Evolutionary conservation across 2,113 vertebrate species (phyloP).

Genomic region (Heterotilapia buettikoferi): DNA sequence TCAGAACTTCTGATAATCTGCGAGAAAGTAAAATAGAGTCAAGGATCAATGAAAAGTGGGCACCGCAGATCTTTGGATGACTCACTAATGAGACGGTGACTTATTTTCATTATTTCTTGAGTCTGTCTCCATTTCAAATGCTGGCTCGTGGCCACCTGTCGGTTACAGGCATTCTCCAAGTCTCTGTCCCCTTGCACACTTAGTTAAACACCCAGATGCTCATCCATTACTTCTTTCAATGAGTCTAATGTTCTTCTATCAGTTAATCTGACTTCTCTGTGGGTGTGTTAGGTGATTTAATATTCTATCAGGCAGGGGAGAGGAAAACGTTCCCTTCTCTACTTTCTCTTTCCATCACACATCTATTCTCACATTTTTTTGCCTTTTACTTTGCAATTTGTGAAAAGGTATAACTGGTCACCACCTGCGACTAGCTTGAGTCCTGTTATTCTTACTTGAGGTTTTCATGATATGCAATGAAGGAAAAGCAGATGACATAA

Average conservation of each 20-base stretch:
- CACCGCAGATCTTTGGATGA: not conserved
- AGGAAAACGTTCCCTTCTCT: not conserved
- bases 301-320: not conserved
- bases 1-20: not conserved
- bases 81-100: not conserved
- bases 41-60: not conserved
- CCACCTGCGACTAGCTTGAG: not conserved
- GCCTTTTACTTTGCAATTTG: not conserved
- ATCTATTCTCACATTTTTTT: not conserved
- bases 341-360: not conserved
- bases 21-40: not conserved
- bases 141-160: not conserved
- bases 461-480: not conserved
- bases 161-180: not conserved
- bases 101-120: not conserved
- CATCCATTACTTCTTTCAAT: not conserved
- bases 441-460: not conserved
- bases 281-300: slow-evolving; percentile 1
- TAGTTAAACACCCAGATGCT: not conserved
- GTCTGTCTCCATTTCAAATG: not conserved
- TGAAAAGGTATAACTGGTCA: not conserved
- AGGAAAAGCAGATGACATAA: not conserved
- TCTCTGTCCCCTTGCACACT: not conserved
- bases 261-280: not conserved
- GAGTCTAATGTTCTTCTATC: not conserved